Conservation (phyloP, 2,113 vertebrate genomes). For the Capra hircus region DNA sequence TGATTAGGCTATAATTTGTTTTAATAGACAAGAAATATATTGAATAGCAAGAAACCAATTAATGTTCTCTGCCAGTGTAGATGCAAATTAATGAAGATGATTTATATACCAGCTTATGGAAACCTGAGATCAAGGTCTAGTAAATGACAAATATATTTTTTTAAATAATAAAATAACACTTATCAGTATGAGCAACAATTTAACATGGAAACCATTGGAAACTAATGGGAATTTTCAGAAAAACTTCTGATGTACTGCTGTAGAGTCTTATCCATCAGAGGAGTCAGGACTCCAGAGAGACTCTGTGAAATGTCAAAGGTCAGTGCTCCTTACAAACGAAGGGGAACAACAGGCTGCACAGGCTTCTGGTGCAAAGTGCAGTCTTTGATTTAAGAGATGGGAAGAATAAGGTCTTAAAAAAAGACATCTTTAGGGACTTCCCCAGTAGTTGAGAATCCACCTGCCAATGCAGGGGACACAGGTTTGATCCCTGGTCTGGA, state of each 20-base stretch:
- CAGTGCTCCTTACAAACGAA: neutral
- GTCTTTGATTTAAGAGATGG: neutral
- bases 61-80: neutral
- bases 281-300: neutral
- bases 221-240: neutral
- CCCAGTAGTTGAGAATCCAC: neutral
- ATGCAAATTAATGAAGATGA: conserved; percentile 42
- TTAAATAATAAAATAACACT: neutral
- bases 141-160: conserved; percentile 4
- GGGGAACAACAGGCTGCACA: rapidly evolving
- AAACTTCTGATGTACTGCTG: neutral
- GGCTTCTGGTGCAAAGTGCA: neutral
- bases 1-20: conserved; percentile 14
- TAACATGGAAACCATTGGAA: neutral
- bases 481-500: neutral
- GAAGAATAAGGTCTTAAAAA: neutral
- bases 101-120: neutral
- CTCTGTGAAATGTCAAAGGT: neutral
- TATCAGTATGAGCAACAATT: neutral
- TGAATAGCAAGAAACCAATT: conserved; percentile 38
- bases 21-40: neutral
- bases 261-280: neutral
- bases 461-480: neutral
- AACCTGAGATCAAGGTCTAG: neutral
- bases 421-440: neutral